Conservation (phyloP, 2,113 vertebrate genomes). For the Ceyx cyanopectus region DNA sequence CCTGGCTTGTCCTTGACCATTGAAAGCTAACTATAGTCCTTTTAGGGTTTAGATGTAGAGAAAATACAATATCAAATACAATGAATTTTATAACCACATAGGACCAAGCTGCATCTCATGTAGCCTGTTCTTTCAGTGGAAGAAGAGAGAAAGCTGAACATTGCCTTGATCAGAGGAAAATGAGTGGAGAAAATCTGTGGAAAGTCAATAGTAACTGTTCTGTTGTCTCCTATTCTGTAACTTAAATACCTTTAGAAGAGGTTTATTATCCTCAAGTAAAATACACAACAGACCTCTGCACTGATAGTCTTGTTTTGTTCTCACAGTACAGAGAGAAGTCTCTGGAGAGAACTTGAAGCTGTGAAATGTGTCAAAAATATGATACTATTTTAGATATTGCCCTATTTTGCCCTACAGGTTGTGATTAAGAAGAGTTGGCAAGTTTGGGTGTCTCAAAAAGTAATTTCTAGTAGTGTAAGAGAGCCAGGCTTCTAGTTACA, state of each 20-base stretch:
- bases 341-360: background rate
- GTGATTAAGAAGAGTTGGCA: background rate
- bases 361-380: background rate
- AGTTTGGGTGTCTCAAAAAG: background rate
- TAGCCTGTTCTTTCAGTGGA: background rate
- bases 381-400: background rate
- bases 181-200: background rate
- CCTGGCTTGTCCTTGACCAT: background rate
- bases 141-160: background rate
- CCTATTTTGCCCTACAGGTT: background rate
- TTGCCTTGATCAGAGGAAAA: background rate
- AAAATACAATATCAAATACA: background rate
- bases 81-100: background rate
- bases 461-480: background rate
- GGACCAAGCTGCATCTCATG: background rate
- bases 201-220: background rate
- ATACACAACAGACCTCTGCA: background rate
- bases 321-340: background rate
- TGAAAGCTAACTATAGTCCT: background rate
- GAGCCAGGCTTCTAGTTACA: background rate
- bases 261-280: background rate
- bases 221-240: background rate
- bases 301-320: background rate
- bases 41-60: background rate
- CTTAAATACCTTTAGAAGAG: background rate